Evolutionary conservation across 1,140 invertebrate species (phyloP).

Genomic region (Drosophila pallidifrons): DNA sequence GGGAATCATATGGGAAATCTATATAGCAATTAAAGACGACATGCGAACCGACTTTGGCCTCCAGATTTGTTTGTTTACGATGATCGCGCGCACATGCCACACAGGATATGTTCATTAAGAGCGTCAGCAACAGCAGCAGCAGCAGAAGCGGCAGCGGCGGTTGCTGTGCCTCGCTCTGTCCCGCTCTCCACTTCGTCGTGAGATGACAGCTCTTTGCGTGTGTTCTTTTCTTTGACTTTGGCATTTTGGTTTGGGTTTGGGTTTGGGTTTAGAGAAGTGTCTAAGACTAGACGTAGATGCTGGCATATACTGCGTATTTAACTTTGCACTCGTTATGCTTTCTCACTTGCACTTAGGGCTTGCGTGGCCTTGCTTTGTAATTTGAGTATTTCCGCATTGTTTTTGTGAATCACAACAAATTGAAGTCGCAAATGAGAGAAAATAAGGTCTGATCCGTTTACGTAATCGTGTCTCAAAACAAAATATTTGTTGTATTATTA

Average conservation of each 20-base stretch:
- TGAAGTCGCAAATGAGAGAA: conserved; percentile 29
- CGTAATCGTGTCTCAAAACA: not conserved
- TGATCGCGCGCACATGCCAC: conserved; percentile 82
- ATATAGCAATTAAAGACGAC: conserved; percentile 95
- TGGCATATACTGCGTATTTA: not conserved
- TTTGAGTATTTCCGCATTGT: conserved; percentile 36
- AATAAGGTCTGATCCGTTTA: not conserved
- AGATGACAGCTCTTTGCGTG: conserved; percentile 21
- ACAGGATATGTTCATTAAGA: conserved; percentile 78
- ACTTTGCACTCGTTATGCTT: not conserved
- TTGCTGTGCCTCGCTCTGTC: conserved; percentile 20
- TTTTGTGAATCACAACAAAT: conserved; percentile 48
- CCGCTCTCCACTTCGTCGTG: not conserved
- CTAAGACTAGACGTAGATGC: not conserved
- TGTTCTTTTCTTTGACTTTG: conserved; percentile 16
- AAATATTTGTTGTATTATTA: conserved; percentile 12
- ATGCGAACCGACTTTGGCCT: conserved; percentile 93
- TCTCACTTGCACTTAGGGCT: conserved; percentile 13
- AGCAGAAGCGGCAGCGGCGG: conserved; percentile 4
- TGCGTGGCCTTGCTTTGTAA: conserved; percentile 33
- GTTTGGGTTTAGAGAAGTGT: not conserved
- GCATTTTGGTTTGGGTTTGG: conserved; percentile 25
- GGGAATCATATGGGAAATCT: conserved; percentile 94
- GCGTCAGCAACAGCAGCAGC: conserved; percentile 33
- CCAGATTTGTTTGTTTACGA: conserved; percentile 88